These are phyloP conservation scores for Pangasius sanitwongsei DNA, from an alignment of 2,797 vertebrate species.

Conservation along the genomic window DNA sequence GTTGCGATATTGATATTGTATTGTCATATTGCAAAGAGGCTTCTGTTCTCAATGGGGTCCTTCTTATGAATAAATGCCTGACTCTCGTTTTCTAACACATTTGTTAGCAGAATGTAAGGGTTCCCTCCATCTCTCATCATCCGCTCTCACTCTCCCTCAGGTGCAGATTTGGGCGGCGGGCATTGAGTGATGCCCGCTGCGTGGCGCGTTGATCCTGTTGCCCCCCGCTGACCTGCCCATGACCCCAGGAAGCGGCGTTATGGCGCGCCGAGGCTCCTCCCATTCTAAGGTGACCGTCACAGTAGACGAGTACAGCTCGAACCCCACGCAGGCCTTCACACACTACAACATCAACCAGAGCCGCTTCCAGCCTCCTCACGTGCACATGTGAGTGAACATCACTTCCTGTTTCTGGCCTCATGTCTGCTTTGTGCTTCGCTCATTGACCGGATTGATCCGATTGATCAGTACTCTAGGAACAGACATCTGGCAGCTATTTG, in stretches of 20 bases:
- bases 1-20: neutral
- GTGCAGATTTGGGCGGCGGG: constrained; percentile 29
- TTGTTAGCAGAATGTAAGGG: neutral
- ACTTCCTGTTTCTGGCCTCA: neutral
- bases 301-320: constrained; percentile 90
- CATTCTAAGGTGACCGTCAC: constrained; percentile 87
- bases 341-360: constrained; percentile 94
- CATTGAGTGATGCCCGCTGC: constrained; percentile 73
- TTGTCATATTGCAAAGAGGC: neutral
- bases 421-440: neutral
- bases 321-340: constrained; percentile 88
- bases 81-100: neutral
- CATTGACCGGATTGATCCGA: constrained; percentile 50
- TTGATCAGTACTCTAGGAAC: constrained; percentile 29
- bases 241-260: constrained; percentile 80
- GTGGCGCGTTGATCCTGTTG: constrained; percentile 63
- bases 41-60: neutral
- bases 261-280: constrained; percentile 89
- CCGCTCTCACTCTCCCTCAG: constrained; percentile 10
- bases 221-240: constrained; percentile 78
- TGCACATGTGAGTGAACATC: constrained; percentile 85
- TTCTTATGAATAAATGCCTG: neutral
- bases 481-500: constrained; percentile 56
- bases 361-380: constrained; percentile 87
- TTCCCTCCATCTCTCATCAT: neutral